These are phyloP conservation scores for Bradynema listronoti DNA, from an alignment of 1,140 invertebrate species.

Conservation along the genomic window DNA sequence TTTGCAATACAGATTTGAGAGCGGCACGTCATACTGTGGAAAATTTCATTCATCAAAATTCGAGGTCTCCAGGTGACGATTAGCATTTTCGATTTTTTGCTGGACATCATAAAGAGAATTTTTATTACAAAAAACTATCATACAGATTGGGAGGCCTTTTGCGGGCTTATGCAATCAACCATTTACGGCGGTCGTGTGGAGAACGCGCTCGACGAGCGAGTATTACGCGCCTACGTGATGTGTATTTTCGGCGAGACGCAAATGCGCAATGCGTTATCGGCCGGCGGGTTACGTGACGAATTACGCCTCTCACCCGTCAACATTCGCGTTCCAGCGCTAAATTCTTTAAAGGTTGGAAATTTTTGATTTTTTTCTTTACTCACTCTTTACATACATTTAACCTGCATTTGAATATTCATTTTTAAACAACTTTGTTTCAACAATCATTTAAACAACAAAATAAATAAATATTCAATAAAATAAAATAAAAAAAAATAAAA, in stretches of 20 bases:
- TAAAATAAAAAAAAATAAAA: too few species aligned
- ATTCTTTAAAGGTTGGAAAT: too few species aligned
- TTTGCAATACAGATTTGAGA: constrained; percentile 74
- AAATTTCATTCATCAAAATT: constrained; percentile 44
- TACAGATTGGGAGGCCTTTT: constrained; percentile 71
- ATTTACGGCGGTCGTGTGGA: constrained; percentile 83
- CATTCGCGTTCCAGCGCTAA: too few species aligned
- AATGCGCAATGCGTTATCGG: constrained; percentile 64
- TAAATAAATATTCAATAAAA: too few species aligned
- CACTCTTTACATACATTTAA: too few species aligned
- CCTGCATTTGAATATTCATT: too few species aligned
- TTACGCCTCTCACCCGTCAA: too few species aligned
- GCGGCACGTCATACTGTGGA: constrained; percentile 62
- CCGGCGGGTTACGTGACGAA: constrained; percentile 62
- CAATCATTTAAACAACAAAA: too few species aligned
- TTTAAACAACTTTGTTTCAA: too few species aligned
- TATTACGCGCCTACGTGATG: constrained; percentile 70
- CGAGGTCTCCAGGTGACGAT: background rate
- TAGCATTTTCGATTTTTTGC: constrained; percentile 1
- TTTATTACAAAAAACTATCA: constrained; percentile 10
- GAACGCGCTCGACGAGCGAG: constrained; percentile 70
- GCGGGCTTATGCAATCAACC: constrained; percentile 72
- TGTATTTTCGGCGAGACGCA: too few species aligned
- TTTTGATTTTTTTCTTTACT: too few species aligned
- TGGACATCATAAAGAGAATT: background rate